A percentile compares a stretch with the other conserved stretches of the same genome.
Evolutionary conservation across 2,888 invertebrate genomes (phyloP).

Genomic region (Hypomecis punctinalis): DNA sequence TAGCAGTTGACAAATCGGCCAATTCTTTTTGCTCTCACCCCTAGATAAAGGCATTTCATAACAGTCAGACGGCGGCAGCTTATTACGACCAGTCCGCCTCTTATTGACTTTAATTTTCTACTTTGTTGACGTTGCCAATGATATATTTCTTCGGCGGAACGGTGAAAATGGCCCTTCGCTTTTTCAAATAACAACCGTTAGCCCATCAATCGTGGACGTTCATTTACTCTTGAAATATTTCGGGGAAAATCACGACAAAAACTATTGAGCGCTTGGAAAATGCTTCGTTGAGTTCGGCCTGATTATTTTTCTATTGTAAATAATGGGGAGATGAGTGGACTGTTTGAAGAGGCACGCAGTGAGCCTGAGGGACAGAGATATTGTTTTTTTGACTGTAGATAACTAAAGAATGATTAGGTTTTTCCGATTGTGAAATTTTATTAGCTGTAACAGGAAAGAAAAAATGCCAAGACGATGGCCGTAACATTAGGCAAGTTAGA

Average conservation of each 20-base stretch:
- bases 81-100: conserved; percentile 69
- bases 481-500: no score
- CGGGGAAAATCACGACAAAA: conserved; percentile 76
- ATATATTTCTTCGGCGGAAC: conserved; percentile 76
- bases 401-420: not conserved
- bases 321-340: conserved; percentile 71
- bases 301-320: conserved; percentile 83
- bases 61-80: conserved; percentile 65
- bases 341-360: conserved; percentile 66
- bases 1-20: conserved; percentile 78
- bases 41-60: conserved; percentile 71
- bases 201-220: conserved; percentile 81
- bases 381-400: conserved; percentile 32
- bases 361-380: conserved; percentile 53
- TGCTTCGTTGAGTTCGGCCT: conserved; percentile 69
- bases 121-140: conserved; percentile 81
- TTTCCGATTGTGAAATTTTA: no score
- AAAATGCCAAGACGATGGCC: no score
- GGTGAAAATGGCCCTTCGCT: conserved; percentile 79
- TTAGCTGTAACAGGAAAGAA: no score
- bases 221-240: conserved; percentile 80
- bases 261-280: conserved; percentile 72
- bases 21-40: conserved; percentile 67
- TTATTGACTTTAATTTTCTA: conserved; percentile 84
- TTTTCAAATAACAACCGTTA: conserved; percentile 82